These are phyloP conservation scores for Melanostoma scalare DNA, from an alignment of 2,888 invertebrate species.

Conservation along the genomic window DNA sequence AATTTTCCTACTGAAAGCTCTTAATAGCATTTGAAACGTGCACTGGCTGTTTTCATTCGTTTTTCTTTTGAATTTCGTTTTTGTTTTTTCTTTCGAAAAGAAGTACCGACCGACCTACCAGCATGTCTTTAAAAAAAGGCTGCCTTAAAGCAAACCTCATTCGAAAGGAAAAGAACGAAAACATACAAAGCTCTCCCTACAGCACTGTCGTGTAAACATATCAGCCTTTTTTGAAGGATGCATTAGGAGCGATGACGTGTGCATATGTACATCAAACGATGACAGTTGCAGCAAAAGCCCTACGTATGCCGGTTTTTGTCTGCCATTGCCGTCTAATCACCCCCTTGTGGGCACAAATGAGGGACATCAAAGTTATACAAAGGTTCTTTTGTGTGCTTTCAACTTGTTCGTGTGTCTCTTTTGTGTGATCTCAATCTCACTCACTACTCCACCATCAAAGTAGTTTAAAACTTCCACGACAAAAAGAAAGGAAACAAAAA, in stretches of 20 bases:
- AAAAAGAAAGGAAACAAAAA: conserved; percentile 38
- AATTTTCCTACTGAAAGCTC: conserved; percentile 44
- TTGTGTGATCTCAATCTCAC: background rate
- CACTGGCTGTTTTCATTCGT: conserved; percentile 17
- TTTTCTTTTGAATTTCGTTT: background rate
- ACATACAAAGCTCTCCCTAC: no score
- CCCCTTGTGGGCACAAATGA: background rate
- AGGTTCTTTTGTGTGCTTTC: background rate
- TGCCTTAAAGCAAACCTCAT: background rate
- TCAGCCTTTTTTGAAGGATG: no score
- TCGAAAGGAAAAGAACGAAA: no score
- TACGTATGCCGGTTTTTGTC: no score
- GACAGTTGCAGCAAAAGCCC: no score
- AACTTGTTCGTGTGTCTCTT: background rate
- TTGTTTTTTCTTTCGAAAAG: no score
- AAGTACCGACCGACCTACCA: no score
- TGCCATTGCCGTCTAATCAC: no score
- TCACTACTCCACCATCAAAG: background rate
- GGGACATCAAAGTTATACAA: conserved; percentile 15
- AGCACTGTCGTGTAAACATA: no score
- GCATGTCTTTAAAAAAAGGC: background rate
- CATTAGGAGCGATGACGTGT: no score
- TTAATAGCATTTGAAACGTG: conserved; percentile 52
- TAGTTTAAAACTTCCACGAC: conserved; percentile 40
- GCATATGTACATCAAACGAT: no score